Conservation (phyloP, 2,888 invertebrate species). For the Argynnis bischoffii region DNA sequence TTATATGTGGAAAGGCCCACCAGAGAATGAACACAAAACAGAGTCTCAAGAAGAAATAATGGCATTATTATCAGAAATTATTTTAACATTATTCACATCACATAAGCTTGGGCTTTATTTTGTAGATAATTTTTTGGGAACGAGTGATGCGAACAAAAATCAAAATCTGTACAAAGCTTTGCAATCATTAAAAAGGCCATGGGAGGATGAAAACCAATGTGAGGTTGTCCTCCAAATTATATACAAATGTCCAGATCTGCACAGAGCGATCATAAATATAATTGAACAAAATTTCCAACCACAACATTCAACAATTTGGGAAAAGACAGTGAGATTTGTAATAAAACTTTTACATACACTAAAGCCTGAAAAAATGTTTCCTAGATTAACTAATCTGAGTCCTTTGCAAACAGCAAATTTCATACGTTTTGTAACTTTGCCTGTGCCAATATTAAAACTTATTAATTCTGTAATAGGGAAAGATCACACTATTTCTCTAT, state of each 20-base stretch:
- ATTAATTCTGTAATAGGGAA: slow-evolving; percentile 62
- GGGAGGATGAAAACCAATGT: slow-evolving; percentile 85
- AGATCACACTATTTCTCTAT: slow-evolving; percentile 67
- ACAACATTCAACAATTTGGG: slow-evolving; percentile 79
- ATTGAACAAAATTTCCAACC: slow-evolving; percentile 85
- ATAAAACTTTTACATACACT: slow-evolving; percentile 70
- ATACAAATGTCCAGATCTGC: slow-evolving; percentile 87
- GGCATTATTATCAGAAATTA: slow-evolving; percentile 84
- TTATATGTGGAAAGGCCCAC: slow-evolving; percentile 89
- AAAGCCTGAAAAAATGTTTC: slow-evolving; percentile 74
- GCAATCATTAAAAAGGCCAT: slow-evolving; percentile 85
- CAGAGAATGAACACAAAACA: slow-evolving; percentile 65
- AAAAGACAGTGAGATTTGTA: slow-evolving; percentile 72
- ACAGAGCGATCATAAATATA: slow-evolving; percentile 82
- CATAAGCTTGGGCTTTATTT: slow-evolving; percentile 90
- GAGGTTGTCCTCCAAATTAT: slow-evolving; percentile 85
- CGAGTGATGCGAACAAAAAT: slow-evolving; percentile 82
- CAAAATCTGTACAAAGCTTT: slow-evolving; percentile 84
- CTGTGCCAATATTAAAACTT: slow-evolving; percentile 74
- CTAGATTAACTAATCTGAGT: slow-evolving; percentile 69
- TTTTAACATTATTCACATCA: slow-evolving; percentile 89
- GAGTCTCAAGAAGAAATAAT: slow-evolving; percentile 72
- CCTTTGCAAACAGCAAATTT: slow-evolving; percentile 79
- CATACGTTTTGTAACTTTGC: slow-evolving; percentile 74
- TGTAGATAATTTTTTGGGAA: slow-evolving; percentile 85